Evolutionary conservation across 2,797 vertebrate species (phyloP), one percentile per base, ranked within the genome.

Genomic region (Lindbergichthys nudifrons): DNA sequence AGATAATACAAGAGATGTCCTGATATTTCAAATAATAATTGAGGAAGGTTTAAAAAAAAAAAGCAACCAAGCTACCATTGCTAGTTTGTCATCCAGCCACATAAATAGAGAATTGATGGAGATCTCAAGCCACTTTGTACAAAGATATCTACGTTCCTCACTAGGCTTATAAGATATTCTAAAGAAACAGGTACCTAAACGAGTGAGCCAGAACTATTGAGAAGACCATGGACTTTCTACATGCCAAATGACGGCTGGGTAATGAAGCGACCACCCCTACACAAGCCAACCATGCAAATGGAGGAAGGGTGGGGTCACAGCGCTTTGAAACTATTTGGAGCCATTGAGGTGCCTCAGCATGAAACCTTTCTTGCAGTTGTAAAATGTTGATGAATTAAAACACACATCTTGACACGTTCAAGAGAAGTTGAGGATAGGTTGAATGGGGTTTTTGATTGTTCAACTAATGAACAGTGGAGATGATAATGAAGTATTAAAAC

Each of bases 241-340:
- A n/a, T 36, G 36, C 9, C 10, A 15, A 18, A 39, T 46, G 53
- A 72, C 16, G 42, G 30, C 0, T 11, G 10, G 46, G 16, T 5
- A 63, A 47, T 41, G 41, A 74, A 68, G 30, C 8, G 18, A 15
- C 15, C 19, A 21, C 6, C 18, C 12, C 42, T 2, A 32, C 21
- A 43, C 8, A 42, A 41, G 19, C 51, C 30, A 46, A 57, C 39
- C 30, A 18, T 4, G 19, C 9, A 59, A 23, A 13, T 15, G 16
- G 5, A 50, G 45, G 15, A 52, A 48, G 45, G 45, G n/a, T 7
- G 45, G 43, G 45, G 15, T 36, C 16, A 36, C 21, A 5, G 42
- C 1, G 10, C 45, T 52, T 68, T 74, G 21, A 70, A 72, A 65
- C 43, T 64, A 47, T 70, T 53, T 51, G 59, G 42, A 79, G 50